phyloP scores from a whole-genome alignment of 2,888 invertebrate genomes.

The Brenthis ino region DNA sequence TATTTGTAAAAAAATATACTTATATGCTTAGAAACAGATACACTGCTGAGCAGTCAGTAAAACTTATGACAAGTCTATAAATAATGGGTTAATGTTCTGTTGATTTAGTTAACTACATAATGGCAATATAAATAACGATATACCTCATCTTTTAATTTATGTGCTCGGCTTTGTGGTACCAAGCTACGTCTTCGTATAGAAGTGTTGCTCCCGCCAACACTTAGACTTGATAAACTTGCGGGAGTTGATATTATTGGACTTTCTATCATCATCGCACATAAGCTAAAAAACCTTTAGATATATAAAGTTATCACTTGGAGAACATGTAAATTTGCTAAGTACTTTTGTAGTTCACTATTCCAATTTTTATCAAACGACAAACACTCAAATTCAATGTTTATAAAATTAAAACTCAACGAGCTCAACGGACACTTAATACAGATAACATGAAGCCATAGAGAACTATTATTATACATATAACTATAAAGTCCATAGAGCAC shows the following conservation, averaged over 20 bases:
- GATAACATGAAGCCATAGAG: background rate
- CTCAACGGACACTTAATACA: constrained; percentile 12
- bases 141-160: constrained; percentile 61
- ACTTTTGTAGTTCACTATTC: constrained; percentile 5
- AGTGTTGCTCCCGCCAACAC: constrained; percentile 70
- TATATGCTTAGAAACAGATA: background rate
- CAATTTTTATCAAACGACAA: background rate
- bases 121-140: background rate
- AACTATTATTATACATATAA: background rate
- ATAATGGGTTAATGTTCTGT: background rate
- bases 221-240: constrained; percentile 51
- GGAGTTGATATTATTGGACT: constrained; percentile 64
- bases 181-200: constrained; percentile 65
- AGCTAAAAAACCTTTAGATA: constrained; percentile 18
- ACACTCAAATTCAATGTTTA: constrained; percentile 25
- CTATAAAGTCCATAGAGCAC: too few species aligned
- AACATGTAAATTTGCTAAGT: constrained; percentile 5
- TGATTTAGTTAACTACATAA: background rate
- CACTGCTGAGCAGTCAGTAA: too few species aligned
- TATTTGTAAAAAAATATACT: background rate
- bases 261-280: constrained; percentile 57
- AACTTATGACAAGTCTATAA: too few species aligned
- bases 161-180: constrained; percentile 54
- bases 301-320: constrained; percentile 4
- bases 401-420: constrained; percentile 49